These are phyloP conservation scores for Ochropleura plecta DNA, from an alignment of 2,888 invertebrate genomes.

Conservation along the genomic window DNA sequence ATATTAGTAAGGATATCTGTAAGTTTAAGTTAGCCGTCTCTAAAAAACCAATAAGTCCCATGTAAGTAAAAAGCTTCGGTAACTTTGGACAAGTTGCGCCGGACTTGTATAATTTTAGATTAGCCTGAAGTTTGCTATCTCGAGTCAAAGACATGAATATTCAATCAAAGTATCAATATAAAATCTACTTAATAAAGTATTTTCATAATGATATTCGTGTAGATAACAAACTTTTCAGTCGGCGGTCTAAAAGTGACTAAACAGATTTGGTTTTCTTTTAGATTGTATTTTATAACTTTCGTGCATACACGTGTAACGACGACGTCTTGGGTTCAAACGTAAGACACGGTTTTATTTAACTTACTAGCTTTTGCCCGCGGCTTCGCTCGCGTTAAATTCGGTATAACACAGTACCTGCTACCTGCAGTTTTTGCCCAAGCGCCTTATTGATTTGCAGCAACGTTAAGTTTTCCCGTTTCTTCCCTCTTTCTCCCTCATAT, in stretches of 20 bases:
- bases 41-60: conserved; percentile 14
- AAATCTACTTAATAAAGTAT: conserved; percentile 35
- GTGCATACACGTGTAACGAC: background rate
- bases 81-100: conserved; percentile 39
- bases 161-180: conserved; percentile 54
- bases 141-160: conserved; percentile 52
- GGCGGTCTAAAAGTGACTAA: background rate
- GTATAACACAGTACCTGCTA: too few species aligned
- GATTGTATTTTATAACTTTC: background rate
- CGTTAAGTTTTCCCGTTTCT: too few species aligned
- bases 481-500: too few species aligned
- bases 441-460: too few species aligned
- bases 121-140: conserved; percentile 42
- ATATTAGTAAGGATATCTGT: too few species aligned
- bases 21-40: background rate
- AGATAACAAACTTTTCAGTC: conserved; percentile 31
- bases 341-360: background rate
- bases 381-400: background rate
- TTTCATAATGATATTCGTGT: conserved; percentile 40
- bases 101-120: conserved; percentile 41
- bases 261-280: conserved; percentile 11
- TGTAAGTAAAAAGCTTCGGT: conserved; percentile 27
- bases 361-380: background rate
- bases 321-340: background rate
- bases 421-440: too few species aligned